Evolutionary conservation across 1,140 invertebrate genomes (phyloP), one percentile per base, ranked within the genome.

Genomic region (Galendromus occidentalis): DNA sequence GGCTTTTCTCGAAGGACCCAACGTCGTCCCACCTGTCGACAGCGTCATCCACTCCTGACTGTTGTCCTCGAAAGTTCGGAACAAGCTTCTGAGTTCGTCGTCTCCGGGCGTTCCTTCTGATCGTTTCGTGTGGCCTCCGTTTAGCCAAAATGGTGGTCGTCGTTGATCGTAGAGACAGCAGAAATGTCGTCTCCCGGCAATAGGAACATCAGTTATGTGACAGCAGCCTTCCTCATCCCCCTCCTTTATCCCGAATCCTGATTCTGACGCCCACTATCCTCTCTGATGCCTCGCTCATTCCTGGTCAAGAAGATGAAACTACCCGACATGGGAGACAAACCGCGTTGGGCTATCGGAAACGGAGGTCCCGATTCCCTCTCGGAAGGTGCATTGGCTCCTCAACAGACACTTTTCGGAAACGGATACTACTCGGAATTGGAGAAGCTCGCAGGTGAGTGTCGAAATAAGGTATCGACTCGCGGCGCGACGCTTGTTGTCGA

Each of bases 241-340:
- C 9, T 39, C 33, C 33, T 39, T 9, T 6, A 39, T 9, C 33
- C 33, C 33, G 9, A 39, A 9, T 39, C 33, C 33, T 6, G 4
- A 39, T 39, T 39, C 9, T 39, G 33, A 39, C 4, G 33, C 33
- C 33, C 33, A 39, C 9, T 6, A 39, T 39, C 33, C 33, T 39
- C 4, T 39, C 51, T 2, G 51, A 59, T 59, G 51, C 51, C 51
- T 29, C 51, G 51, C 2, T 59, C 51, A 22, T 59, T 59, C 33
- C 22, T 59, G 51, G 51, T 59, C 14, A 59, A 59, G 9, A 59
- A 59, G 51, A 59, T 59, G 51, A 59, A 59, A 22, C 33, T 59
- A 22, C 51, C 51, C 33, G 51, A 59, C 22, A 33, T 33, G 12
- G 51, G 51, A 33, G 51, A 59, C 22, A n/a, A 33, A 33, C 51